A percentile compares a stretch with the other conserved stretches of the same genome.
phyloP scores from a whole-genome alignment of 2,888 invertebrate genomes.

The Nemapogon koenigi region DNA sequence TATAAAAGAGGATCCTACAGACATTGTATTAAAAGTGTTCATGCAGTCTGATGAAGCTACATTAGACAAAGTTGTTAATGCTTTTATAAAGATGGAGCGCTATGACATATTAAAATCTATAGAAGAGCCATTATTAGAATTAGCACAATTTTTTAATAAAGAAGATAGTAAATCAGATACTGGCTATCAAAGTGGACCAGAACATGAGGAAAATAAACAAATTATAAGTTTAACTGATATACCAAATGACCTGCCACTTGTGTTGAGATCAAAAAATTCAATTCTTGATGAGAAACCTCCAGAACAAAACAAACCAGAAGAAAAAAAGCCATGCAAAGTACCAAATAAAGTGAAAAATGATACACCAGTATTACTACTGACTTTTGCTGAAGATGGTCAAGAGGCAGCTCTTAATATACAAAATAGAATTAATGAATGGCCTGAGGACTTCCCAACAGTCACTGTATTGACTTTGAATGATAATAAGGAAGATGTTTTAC shows the following conservation, averaged over 20 bases:
- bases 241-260: conserved; percentile 42
- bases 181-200: conserved; percentile 41
- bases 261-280: conserved; percentile 31
- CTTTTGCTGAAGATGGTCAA: conserved; percentile 60
- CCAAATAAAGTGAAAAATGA: conserved; percentile 27
- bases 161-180: conserved; percentile 34
- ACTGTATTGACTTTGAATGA: conserved; percentile 50
- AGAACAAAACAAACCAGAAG: conserved; percentile 30
- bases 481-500: conserved; percentile 53
- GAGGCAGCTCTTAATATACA: conserved; percentile 50
- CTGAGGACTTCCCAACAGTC: conserved; percentile 37
- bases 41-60: conserved; percentile 58
- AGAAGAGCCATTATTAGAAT: conserved; percentile 39
- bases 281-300: conserved; percentile 29
- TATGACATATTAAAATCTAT: conserved; percentile 59
- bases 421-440: conserved; percentile 50
- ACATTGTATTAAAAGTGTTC: conserved; percentile 58
- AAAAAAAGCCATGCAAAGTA: conserved; percentile 20
- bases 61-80: conserved; percentile 55
- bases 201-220: conserved; percentile 35
- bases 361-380: conserved; percentile 49
- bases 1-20: conserved; percentile 58
- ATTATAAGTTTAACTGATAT: conserved; percentile 41
- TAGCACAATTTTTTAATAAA: conserved; percentile 41
- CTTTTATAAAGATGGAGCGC: conserved; percentile 51